Conservation (phyloP, 2,113 vertebrate species). For the Serilophus lunatus region DNA sequence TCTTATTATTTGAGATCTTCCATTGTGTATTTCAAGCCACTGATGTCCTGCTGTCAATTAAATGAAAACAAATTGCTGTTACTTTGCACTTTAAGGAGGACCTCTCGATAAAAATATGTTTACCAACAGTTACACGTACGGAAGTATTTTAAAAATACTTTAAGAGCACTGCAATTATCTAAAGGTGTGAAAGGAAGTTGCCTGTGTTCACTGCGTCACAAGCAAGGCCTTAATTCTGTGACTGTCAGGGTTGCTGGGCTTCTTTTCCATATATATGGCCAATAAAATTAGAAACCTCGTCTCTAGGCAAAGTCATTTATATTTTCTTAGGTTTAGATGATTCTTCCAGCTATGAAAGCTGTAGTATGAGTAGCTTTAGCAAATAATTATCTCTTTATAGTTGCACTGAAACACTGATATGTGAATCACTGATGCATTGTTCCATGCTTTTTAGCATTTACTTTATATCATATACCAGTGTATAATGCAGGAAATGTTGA, state of each 20-base stretch:
- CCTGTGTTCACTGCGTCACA: not conserved
- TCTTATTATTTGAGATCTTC: slow-evolving; percentile 35
- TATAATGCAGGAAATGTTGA: not conserved
- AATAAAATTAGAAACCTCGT: not conserved
- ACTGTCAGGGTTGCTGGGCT: not conserved
- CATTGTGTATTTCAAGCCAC: slow-evolving; percentile 44
- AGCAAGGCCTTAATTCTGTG: not conserved
- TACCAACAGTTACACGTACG: not conserved
- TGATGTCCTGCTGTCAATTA: slow-evolving; percentile 37
- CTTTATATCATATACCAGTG: not conserved
- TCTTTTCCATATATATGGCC: not conserved
- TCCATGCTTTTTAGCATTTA: not conserved
- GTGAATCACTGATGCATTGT: not conserved
- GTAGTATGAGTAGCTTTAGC: not conserved
- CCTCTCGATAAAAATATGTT: slow-evolving; percentile 31
- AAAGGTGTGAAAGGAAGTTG: slow-evolving; percentile 28
- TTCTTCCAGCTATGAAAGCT: not conserved
- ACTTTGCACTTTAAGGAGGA: slow-evolving; percentile 20
- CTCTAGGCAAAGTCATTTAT: not conserved
- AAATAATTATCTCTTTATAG: not conserved
- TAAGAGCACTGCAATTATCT: not conserved
- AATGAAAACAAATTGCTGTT: slow-evolving; percentile 40
- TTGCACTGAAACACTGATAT: not conserved
- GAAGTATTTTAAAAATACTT: slow-evolving; percentile 34
- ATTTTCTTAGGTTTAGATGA: not conserved